A percentile compares a stretch with the other conserved stretches of the same genome.
Conservation (phyloP, 2,113 vertebrate species). For the Phyllostomus hastatus region DNA sequence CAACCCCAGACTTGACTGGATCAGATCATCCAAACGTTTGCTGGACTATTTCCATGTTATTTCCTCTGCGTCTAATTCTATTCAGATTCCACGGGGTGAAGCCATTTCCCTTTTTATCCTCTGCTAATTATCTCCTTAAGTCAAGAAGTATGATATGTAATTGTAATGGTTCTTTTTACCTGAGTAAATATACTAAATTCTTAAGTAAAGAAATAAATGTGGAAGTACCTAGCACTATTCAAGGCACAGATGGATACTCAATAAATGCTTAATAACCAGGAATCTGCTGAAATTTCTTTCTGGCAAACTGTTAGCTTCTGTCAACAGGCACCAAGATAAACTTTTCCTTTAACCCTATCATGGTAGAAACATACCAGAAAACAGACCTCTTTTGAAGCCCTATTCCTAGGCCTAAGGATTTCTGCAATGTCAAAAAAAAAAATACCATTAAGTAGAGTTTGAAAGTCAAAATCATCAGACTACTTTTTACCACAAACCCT, state of each 20-base stretch:
- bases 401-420: not conserved
- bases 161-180: not conserved
- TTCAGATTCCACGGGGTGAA: not conserved
- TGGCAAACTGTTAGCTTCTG: not conserved
- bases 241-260: not conserved
- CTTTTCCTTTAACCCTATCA: not conserved
- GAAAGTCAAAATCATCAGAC: not conserved
- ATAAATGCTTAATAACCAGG: not conserved
- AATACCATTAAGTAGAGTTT: not conserved
- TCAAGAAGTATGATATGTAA: not conserved
- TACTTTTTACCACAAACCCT: not conserved
- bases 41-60: not conserved
- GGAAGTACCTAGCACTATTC: not conserved
- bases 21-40: not conserved
- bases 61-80: not conserved
- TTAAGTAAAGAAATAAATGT: not conserved
- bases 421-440: not conserved
- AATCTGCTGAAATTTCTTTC: not conserved
- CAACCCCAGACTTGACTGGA: not conserved
- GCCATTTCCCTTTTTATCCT: not conserved
- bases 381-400: not conserved
- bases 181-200: conserved; percentile 5
- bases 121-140: not conserved
- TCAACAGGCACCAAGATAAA: not conserved
- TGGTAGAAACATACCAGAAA: not conserved